Conservation (phyloP, 1,140 invertebrate species). For the Drosophila tropicalis region DNA sequence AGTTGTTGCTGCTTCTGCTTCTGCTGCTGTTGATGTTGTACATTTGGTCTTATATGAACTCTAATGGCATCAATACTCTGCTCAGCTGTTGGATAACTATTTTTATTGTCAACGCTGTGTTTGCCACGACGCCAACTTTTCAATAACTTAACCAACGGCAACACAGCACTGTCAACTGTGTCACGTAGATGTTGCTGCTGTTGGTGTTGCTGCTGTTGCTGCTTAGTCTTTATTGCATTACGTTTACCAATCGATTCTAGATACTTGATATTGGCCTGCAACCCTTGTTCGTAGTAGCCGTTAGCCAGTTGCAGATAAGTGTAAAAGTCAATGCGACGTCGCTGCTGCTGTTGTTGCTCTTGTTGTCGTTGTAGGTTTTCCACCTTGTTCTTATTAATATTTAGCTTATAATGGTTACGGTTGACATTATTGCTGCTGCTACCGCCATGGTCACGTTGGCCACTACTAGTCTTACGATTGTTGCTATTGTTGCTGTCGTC, state of each 20-base stretch:
- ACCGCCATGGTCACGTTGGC: conserved; percentile 20
- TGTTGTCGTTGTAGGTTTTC: conserved; percentile 54
- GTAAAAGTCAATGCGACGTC: conserved; percentile 50
- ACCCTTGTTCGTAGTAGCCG: conserved; percentile 73
- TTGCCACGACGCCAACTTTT: conserved; percentile 40
- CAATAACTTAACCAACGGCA: conserved; percentile 41
- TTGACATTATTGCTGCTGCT: conserved; percentile 15
- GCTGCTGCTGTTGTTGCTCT: neutral
- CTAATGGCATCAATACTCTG: conserved; percentile 13
- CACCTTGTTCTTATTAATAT: conserved; percentile 58
- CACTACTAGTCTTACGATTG: conserved; percentile 19
- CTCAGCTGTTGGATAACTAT: neutral
- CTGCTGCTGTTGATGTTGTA: conserved; percentile 2
- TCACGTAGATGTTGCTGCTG: conserved; percentile 31
- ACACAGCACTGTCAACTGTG: conserved; percentile 25
- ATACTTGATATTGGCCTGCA: conserved; percentile 70
- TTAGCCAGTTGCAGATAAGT: conserved; percentile 71
- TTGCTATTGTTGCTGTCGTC: conserved; percentile 21
- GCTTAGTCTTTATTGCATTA: conserved; percentile 41
- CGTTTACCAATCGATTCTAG: conserved; percentile 74
- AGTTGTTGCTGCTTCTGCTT: neutral
- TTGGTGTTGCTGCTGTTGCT: neutral
- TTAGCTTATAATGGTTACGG: conserved; percentile 56
- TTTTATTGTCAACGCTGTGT: conserved; percentile 24
- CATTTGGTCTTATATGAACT: conserved; percentile 26